Percentiles rank a stretch among this genome's conserved stretches.
These are phyloP conservation scores for Ophion ventricosus DNA, from an alignment of 2,888 invertebrate genomes.

Conservation along the genomic window DNA sequence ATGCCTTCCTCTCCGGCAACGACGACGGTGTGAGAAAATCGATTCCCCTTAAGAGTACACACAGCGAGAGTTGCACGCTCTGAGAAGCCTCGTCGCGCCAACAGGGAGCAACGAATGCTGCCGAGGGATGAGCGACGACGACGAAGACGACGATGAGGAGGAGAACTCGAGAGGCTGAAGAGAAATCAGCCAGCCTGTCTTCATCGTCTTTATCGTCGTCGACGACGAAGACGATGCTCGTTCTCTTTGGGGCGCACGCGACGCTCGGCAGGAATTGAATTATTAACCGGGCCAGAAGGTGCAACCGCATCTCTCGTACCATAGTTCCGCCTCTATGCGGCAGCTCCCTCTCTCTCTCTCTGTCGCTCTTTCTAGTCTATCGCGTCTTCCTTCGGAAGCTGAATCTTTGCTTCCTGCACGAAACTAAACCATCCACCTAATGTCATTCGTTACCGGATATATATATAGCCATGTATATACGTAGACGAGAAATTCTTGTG, in stretches of 20 bases:
- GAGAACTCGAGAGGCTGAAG: conserved; percentile 45
- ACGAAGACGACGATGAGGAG: conserved; percentile 59
- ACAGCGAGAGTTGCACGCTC: conserved; percentile 66
- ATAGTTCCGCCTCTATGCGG: conserved; percentile 38
- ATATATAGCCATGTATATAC: conserved; percentile 53
- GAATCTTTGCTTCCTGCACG: conserved; percentile 34
- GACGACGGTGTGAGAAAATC: conserved; percentile 78
- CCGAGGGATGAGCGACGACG: conserved; percentile 58
- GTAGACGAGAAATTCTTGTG: not conserved
- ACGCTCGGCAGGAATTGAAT: conserved; percentile 81
- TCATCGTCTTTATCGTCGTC: conserved; percentile 48
- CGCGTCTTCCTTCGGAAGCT: conserved; percentile 36
- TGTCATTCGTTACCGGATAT: conserved; percentile 66
- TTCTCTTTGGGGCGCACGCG: conserved; percentile 65
- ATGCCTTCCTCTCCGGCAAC: conserved; percentile 44
- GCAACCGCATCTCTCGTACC: conserved; percentile 75
- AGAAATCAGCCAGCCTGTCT: conserved; percentile 49
- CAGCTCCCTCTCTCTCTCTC: conserved; percentile 31
- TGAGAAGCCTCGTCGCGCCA: conserved; percentile 26
- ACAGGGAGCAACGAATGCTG: conserved; percentile 64
- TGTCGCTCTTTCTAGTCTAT: conserved; percentile 11
- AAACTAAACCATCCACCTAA: conserved; percentile 64
- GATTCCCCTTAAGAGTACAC: conserved; percentile 80
- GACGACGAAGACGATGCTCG: conserved; percentile 39
- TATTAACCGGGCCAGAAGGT: conserved; percentile 82